Percentiles rank a stretch among this genome's conserved stretches.
These are phyloP conservation scores for Artibeus jamaicensis DNA, from an alignment of 2,797 vertebrate species.

Conservation along the genomic window DNA sequence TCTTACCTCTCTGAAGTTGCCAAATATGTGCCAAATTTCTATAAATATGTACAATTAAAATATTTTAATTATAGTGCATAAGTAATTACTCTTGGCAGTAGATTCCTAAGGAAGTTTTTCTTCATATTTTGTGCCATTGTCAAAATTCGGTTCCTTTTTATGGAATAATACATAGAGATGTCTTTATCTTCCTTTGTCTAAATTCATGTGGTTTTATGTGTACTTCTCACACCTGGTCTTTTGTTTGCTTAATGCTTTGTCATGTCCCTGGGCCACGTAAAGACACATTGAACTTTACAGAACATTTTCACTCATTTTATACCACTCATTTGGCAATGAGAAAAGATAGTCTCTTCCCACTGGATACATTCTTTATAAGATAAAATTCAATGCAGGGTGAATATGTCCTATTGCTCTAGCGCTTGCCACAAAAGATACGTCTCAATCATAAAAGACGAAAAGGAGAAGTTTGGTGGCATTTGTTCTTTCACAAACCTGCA, in stretches of 20 bases:
- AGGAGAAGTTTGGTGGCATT: neutral
- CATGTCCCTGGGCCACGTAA: neutral
- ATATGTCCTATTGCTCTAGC: neutral
- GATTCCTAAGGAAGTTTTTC: neutral
- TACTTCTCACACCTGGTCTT: neutral
- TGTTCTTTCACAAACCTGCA: neutral
- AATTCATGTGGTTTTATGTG: neutral
- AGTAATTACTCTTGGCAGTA: neutral
- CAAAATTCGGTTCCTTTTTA: neutral
- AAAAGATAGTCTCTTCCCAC: neutral
- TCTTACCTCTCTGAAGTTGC: neutral
- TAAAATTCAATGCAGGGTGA: neutral
- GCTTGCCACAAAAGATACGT: neutral
- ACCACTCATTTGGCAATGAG: neutral
- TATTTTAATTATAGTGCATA: neutral
- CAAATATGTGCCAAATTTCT: neutral
- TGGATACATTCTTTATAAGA: neutral
- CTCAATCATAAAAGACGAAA: neutral
- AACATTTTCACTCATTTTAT: neutral
- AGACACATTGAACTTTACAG: neutral
- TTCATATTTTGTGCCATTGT: neutral
- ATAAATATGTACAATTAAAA: neutral
- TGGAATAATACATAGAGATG: neutral
- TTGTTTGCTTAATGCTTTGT: neutral
- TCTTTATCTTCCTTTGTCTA: conserved; percentile 7